Evolutionary conservation across 2,888 invertebrate genomes (phyloP).

Genomic region (Zeuzera pyrina): DNA sequence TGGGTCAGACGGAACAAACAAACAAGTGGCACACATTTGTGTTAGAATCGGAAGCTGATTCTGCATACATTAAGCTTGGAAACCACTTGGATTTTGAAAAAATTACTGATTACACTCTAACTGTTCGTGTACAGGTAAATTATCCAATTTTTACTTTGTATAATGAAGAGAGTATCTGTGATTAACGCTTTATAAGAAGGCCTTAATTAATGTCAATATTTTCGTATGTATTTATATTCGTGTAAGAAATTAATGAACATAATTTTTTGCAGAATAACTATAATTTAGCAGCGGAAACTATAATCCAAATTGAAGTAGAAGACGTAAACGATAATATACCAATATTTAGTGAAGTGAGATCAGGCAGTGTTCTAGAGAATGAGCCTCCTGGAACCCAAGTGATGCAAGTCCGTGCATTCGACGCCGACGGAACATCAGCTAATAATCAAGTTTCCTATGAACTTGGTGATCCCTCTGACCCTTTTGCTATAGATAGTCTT

Average conservation of each 20-base stretch:
- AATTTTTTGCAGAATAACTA: constrained; percentile 77
- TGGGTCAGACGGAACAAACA: constrained; percentile 88
- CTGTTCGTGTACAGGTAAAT: constrained; percentile 80
- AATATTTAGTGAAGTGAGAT: constrained; percentile 85
- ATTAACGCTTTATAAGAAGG: not conserved
- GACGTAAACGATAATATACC: constrained; percentile 95
- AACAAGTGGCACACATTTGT: constrained; percentile 86
- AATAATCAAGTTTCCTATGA: constrained; percentile 89
- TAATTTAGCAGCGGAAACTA: constrained; percentile 84
- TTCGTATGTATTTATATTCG: not conserved
- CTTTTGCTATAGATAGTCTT: constrained; percentile 87
- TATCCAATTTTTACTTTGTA: not conserved
- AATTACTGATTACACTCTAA: constrained; percentile 86
- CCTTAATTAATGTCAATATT: not conserved
- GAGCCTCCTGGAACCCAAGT: constrained; percentile 87
- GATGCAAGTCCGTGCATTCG: constrained; percentile 90
- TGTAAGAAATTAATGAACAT: no score
- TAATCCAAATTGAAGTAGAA: constrained; percentile 82
- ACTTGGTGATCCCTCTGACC: constrained; percentile 77
- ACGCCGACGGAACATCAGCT: constrained; percentile 86
- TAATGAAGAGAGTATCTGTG: not conserved
- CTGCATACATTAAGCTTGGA: constrained; percentile 83
- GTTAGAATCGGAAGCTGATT: constrained; percentile 77
- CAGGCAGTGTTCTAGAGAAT: constrained; percentile 89
- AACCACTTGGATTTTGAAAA: constrained; percentile 88